Evolutionary conservation across 1,140 invertebrate genomes (phyloP).

Genomic region (Euschistus heros): DNA sequence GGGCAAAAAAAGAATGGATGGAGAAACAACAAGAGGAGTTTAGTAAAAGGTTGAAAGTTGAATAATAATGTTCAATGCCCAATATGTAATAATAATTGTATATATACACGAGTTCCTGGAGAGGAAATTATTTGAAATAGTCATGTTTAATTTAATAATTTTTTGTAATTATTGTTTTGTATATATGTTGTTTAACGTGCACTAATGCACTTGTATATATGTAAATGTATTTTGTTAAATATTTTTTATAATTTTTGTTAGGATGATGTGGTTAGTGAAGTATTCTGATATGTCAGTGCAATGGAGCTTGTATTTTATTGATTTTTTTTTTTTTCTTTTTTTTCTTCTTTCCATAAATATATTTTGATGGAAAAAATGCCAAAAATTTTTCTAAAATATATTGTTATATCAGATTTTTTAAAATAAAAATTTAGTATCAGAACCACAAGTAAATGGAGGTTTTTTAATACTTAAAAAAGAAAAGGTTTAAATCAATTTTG

Average conservation of each 20-base stretch:
- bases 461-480: too few species aligned
- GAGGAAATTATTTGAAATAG: background rate
- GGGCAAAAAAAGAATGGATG: constrained; percentile 87
- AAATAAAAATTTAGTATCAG: too few species aligned
- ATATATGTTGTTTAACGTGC: constrained; percentile 1
- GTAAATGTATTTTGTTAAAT: constrained; percentile 6
- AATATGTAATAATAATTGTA: background rate
- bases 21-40: constrained; percentile 88
- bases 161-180: background rate
- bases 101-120: background rate
- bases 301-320: too few species aligned
- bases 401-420: too few species aligned
- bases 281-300: too few species aligned
- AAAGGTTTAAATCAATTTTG: too few species aligned
- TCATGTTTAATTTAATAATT: background rate
- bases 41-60: constrained; percentile 73
- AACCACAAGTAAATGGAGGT: too few species aligned
- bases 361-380: too few species aligned
- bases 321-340: too few species aligned
- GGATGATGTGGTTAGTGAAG: too few species aligned
- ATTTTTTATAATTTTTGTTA: background rate
- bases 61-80: constrained; percentile 39
- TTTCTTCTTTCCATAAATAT: too few species aligned
- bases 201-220: constrained; percentile 10
- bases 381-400: too few species aligned